Evolutionary conservation across 2,888 invertebrate species (phyloP), one percentile per base, ranked within the genome.

Genomic region (Cataglyphis rosenhaueri): DNA sequence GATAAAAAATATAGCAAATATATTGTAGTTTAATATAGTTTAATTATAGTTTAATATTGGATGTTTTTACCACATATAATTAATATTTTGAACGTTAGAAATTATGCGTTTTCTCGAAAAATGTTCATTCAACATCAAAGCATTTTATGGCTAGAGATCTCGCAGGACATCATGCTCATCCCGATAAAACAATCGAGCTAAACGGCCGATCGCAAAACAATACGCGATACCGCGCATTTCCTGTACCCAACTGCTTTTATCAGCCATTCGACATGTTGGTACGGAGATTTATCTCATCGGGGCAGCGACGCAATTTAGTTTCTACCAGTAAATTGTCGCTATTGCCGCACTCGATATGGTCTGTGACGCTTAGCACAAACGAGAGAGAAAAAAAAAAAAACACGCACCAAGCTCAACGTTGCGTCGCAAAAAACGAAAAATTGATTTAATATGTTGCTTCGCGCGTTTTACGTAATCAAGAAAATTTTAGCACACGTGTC

Each of bases 201-300:
- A 89, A 89, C 84, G 86, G 85, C 48, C 84, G 81, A 87, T 87
- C 75, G 82, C 81, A 78, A 85, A 81, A 89, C 89, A 89, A 89
- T 87, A 78, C 85, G 81, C 64, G 78, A 48, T 74, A 59, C 70
- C 62, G 35, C 73, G 75, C 18, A 71, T 71, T 86, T 82, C 68
- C 73, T 68, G 65, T 81, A 61, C 70, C 48, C 75, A 83, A 83
- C 87, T 86, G 89, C 89, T 89, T 89, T 89, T 89, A 89, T 89
- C 88, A 87, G 85, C 81, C 81, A 71, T 76, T 84, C 76, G 86
- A 81, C 87, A 85, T 85, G 83, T 85, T 85, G 75, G 81, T 65
- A 64, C 78, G 73, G 73, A 82, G 89, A 89, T 89, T 89, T 89
- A 89, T 89, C 88, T 89, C 75, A 73, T 65, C 78, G 78, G 21